These are phyloP conservation scores for Pachyrhynchus sulphureomaculatus DNA, from an alignment of 1,140 invertebrate genomes.

Conservation along the genomic window DNA sequence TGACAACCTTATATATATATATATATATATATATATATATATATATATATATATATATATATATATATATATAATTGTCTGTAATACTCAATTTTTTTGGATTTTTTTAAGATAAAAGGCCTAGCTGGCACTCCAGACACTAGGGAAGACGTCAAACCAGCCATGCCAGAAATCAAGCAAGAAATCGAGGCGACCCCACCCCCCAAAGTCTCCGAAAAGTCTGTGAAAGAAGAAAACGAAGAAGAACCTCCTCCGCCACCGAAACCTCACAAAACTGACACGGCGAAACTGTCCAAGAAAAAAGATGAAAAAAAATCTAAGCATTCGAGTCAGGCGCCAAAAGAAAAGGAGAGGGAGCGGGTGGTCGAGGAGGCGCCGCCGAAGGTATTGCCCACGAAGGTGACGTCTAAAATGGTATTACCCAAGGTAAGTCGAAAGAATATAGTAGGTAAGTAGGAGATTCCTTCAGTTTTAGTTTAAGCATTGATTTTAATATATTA, in stretches of 20 bases:
- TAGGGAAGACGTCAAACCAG: constrained; percentile 1
- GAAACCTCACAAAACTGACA: background rate
- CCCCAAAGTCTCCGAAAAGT: background rate
- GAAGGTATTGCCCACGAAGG: background rate
- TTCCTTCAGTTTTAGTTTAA: no score
- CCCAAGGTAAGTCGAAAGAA: no score
- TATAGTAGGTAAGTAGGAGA: no score
- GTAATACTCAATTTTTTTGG: constrained; percentile 9
- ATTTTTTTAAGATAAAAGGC: constrained; percentile 46
- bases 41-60: no score
- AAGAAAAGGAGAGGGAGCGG: constrained; percentile 7
- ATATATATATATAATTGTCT: no score
- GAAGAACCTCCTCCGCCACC: background rate
- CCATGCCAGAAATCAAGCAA: constrained; percentile 3
- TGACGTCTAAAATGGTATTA: background rate
- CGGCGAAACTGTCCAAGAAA: background rate
- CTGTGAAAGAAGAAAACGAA: constrained; percentile 2
- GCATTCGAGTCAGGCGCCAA: constrained; percentile 1
- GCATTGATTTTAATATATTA: no score
- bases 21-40: no score
- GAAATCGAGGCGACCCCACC: background rate
- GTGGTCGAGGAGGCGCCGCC: background rate
- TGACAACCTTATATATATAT: no score
- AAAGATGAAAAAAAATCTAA: constrained; percentile 7
- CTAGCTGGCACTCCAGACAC: constrained; percentile 23